These are phyloP conservation scores for Todus mexicanus DNA, from an alignment of 2,797 vertebrate species.

Conservation along the genomic window DNA sequence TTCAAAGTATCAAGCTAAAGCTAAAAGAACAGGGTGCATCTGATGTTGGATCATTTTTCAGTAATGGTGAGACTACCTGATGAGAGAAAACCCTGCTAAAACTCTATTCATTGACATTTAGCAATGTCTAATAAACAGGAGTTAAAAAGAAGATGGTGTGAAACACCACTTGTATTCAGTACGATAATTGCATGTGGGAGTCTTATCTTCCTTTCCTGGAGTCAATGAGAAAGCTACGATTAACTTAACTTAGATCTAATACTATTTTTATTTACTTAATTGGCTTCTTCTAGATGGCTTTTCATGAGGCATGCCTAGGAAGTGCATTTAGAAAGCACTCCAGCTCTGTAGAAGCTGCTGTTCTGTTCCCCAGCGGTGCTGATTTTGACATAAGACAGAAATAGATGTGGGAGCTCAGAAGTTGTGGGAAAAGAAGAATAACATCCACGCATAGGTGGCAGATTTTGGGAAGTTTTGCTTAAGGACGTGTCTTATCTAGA, in stretches of 20 bases:
- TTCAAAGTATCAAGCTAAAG: not conserved
- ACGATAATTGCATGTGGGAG: not conserved
- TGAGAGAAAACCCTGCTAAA: not conserved
- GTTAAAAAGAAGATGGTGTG: not conserved
- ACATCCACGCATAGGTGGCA: not conserved
- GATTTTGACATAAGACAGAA: not conserved
- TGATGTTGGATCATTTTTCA: not conserved
- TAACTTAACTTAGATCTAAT: not conserved
- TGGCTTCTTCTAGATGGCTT: not conserved
- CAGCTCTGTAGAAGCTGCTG: not conserved
- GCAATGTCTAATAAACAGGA: not conserved
- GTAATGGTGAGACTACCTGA: not conserved
- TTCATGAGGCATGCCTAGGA: not conserved
- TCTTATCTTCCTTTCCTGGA: not conserved
- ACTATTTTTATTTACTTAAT: slow-evolving; percentile 16
- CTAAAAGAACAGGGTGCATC: not conserved
- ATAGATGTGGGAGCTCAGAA: not conserved
- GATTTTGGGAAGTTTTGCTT: not conserved
- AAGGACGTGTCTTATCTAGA: not conserved
- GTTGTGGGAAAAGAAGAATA: not conserved
- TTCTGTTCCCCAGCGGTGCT: not conserved
- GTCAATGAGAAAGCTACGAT: not conserved
- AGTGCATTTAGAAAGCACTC: not conserved
- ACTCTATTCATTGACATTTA: not conserved
- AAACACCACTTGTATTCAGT: not conserved